Evolutionary conservation across 1,140 invertebrate genomes (phyloP).

Genomic region (Listronotus bonariensis): DNA sequence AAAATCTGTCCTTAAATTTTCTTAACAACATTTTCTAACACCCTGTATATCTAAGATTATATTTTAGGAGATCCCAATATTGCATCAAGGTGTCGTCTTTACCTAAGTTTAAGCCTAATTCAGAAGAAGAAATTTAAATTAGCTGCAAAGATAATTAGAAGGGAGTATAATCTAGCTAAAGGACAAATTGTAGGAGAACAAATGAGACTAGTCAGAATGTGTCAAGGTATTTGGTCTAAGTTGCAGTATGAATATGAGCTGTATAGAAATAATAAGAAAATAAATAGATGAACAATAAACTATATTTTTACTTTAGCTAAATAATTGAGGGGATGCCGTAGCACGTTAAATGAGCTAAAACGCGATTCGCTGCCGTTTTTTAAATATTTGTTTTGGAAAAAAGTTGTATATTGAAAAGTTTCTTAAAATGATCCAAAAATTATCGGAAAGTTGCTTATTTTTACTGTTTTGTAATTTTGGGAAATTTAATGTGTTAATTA

Average conservation of each 20-base stretch:
- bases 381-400: no score
- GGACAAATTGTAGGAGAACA: conserved; percentile 59
- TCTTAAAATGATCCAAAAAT: no score
- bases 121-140: conserved; percentile 72
- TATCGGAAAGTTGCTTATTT: no score
- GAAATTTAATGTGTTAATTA: no score
- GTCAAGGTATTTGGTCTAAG: conserved; percentile 82
- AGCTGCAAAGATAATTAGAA: conserved; percentile 69
- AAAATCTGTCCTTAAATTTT: no score
- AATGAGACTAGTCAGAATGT: conserved; percentile 73
- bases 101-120: conserved; percentile 83
- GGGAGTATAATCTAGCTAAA: conserved; percentile 66
- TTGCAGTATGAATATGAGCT: conserved; percentile 64
- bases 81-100: conserved; percentile 80
- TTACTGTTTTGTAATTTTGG: no score
- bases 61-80: conserved; percentile 74
- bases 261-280: conserved; percentile 12
- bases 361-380: no score
- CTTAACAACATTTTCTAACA: no score
- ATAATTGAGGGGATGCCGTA: no score
- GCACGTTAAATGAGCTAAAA: no score
- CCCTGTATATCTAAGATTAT: not conserved
- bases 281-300: conserved; percentile 16
- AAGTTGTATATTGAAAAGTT: no score
- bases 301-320: no score